Conservation (phyloP, 2,797 vertebrate species). For the Halcyon badia region DNA sequence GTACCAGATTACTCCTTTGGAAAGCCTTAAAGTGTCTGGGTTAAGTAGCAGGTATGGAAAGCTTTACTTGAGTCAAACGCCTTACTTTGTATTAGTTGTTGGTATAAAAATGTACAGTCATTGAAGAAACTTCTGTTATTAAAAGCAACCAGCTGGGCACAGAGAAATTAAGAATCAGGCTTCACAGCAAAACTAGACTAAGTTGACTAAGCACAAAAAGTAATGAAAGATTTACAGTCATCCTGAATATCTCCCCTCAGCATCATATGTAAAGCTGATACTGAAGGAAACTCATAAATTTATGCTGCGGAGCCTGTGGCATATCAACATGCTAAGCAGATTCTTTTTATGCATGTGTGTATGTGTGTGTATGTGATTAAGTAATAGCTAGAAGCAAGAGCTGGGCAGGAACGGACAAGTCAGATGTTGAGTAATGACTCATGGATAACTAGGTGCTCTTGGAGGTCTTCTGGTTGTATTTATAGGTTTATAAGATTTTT, state of each 20-base stretch:
- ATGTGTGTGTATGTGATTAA: not conserved
- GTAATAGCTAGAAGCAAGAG: not conserved
- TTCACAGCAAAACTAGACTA: not conserved
- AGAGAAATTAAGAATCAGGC: not conserved
- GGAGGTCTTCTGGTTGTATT: not conserved
- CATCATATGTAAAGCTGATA: not conserved
- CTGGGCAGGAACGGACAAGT: not conserved
- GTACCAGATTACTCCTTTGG: not conserved
- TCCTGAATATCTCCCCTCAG: not conserved
- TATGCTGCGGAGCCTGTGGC: not conserved
- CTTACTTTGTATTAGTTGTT: not conserved
- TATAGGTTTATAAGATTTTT: not conserved
- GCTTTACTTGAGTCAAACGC: not conserved
- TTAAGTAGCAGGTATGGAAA: not conserved
- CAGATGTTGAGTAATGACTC: not conserved
- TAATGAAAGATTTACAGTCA: not conserved
- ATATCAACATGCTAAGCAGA: not conserved
- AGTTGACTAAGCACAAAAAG: accelerated
- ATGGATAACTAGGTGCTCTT: not conserved
- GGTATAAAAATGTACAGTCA: not conserved
- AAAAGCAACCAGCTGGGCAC: not conserved
- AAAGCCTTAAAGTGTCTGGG: not conserved
- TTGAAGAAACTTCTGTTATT: not conserved
- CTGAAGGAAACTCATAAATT: not conserved
- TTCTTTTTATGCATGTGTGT: not conserved